Evolutionary conservation across 2,113 vertebrate genomes (phyloP), one percentile per base, ranked within the genome.

Genomic region (Brachyhypopomus gauderio): DNA sequence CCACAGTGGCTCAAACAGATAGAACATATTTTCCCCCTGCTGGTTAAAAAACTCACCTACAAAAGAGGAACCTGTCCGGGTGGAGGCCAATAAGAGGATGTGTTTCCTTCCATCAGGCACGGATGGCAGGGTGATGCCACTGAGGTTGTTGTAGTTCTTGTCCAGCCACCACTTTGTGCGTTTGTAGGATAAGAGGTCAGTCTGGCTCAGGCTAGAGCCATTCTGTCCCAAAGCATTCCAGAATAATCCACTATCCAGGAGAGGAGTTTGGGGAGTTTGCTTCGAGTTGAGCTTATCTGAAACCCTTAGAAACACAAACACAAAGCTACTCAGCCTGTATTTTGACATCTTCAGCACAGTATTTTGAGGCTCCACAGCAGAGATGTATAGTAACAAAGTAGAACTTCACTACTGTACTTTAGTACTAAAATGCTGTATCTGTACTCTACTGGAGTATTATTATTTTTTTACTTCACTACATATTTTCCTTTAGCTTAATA

Each of bases 21-120:
- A 99, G 88, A 99, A 99, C 89, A 98, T 96, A 81, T 95, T 95
- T 78, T 91, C 92, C 14, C 92, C 93, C 77, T 98, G 96, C 88
- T 99, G 98, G 92, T 99, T 99, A 90, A 99, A 99, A 85, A 99
- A 98, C 86, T 99, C 97, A 0, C 98, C 98, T 1, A 98, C 96
- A 0, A 99, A 98, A 0, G 98, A 99, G 72, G 98, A 99, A 34
- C 97, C 97, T 0, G 98, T 98, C 87, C 98, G 95, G 0, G 98
- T 98, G 20, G 96, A 96, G 75, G 97, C 96, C 89, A 99, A 90
- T n/a, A 99, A 89, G 27, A 99, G 94, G 73, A 99, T 89, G 19
- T 98, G 97, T 74, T 95, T 95, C 23, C 91, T 92, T 0, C 90
- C 86, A 3, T 70, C 72, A 0, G 75, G 59, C 3, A 2, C 4